Evolutionary conservation across 2,797 vertebrate genomes (phyloP).

Genomic region (Coregonus ussuriensis): DNA sequence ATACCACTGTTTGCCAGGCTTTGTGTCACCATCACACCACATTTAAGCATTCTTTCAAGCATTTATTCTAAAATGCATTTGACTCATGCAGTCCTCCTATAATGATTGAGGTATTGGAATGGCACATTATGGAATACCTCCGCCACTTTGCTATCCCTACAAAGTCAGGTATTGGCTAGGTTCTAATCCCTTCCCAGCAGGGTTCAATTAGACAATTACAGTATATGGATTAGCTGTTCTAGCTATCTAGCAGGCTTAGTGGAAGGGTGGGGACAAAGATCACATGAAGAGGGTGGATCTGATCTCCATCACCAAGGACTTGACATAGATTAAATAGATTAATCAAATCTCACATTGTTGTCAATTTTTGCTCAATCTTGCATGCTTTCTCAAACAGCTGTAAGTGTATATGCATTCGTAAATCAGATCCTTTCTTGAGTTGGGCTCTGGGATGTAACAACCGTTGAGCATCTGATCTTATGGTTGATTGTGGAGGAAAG

Average conservation of each 20-base stretch:
- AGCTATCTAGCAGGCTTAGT: slow-evolving; percentile 20
- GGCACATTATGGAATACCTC: neutral
- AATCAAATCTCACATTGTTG: too few relatives aligned
- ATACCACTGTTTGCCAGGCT: neutral
- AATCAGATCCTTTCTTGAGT: too few relatives aligned
- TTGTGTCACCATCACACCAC: neutral
- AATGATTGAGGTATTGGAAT: neutral
- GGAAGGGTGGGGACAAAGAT: slow-evolving; percentile 43
- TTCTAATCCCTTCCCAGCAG: slow-evolving; percentile 34
- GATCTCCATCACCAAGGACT: too few relatives aligned
- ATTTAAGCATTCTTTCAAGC: neutral
- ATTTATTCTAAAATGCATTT: neutral
- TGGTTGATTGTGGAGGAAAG: too few relatives aligned
- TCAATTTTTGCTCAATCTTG: too few relatives aligned
- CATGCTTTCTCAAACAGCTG: too few relatives aligned
- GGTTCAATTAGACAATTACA: slow-evolving; percentile 56
- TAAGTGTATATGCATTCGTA: too few relatives aligned
- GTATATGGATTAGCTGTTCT: slow-evolving; percentile 30
- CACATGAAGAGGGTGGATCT: slow-evolving; percentile 10
- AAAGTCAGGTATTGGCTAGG: slow-evolving; percentile 9
- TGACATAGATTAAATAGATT: too few relatives aligned
- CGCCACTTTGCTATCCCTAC: slow-evolving; percentile 13
- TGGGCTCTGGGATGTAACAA: too few relatives aligned
- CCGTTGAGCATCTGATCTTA: too few relatives aligned
- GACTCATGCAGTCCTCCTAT: neutral